A percentile compares a stretch with the other conserved stretches of the same genome.
phyloP scores from a whole-genome alignment of 2,113 vertebrate genomes.

The Sitta europaea region DNA sequence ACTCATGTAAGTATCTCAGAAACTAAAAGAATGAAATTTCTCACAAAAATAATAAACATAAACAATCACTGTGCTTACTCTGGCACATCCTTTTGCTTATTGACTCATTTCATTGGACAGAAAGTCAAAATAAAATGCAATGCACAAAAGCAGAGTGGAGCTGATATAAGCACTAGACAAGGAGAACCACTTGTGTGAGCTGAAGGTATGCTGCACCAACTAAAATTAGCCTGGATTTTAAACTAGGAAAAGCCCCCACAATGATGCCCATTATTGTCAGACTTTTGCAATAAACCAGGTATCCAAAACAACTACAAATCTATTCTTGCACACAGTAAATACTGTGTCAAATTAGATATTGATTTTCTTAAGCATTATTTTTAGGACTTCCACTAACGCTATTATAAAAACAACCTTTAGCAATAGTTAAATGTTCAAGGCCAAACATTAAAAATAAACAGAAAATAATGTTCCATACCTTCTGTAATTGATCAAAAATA shows the following conservation, averaged over 20 bases:
- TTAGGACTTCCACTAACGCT: background rate
- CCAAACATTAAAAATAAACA: background rate
- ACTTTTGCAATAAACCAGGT: background rate
- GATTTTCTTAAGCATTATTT: background rate
- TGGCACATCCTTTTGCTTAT: background rate
- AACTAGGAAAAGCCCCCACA: fast-evolving
- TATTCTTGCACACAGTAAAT: background rate
- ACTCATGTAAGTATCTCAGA: background rate
- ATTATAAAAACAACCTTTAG: background rate
- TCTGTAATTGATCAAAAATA: slow-evolving; percentile 82
- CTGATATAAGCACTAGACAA: background rate
- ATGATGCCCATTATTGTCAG: background rate
- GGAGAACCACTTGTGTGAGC: background rate
- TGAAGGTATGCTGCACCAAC: background rate
- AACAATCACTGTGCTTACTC: background rate
- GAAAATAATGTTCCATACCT: slow-evolving; percentile 62
- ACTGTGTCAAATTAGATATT: background rate
- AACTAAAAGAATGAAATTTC: background rate
- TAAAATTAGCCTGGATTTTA: background rate
- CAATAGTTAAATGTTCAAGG: background rate
- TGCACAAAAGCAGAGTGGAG: background rate
- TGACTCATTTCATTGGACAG: background rate
- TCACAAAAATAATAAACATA: background rate
- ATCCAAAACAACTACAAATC: background rate
- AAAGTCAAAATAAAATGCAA: background rate